These are phyloP conservation scores for Urosaurus nigricauda DNA, from an alignment of 2,797 vertebrate genomes.

Conservation along the genomic window DNA sequence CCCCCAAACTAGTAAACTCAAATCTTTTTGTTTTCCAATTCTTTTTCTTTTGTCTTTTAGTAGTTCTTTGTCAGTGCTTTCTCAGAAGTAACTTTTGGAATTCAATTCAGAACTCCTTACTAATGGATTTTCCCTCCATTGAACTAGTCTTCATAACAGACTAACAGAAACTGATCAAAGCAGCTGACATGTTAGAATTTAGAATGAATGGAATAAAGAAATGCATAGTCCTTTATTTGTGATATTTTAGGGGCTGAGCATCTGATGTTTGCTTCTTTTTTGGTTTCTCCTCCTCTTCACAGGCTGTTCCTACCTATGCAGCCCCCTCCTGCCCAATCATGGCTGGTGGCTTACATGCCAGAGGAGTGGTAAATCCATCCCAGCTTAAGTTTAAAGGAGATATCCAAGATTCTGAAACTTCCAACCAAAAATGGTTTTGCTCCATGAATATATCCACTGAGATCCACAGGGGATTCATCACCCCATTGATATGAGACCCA, in stretches of 20 bases:
- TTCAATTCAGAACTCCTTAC: neutral
- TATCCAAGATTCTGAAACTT: too few species aligned
- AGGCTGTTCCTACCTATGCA: neutral
- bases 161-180: neutral
- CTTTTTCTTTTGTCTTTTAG: conserved; percentile 18
- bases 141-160: neutral
- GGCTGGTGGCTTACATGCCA: too few species aligned
- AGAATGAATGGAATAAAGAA: neutral
- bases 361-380: too few species aligned
- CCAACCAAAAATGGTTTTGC: too few species aligned
- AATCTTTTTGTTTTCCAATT: neutral
- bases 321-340: too few species aligned
- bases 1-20: neutral
- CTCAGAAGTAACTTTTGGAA: neutral
- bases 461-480: too few species aligned
- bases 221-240: neutral
- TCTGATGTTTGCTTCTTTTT: neutral
- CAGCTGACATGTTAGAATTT: neutral
- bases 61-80: neutral
- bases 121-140: neutral
- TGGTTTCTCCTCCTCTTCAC: neutral
- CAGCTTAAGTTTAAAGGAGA: too few species aligned
- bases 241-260: neutral
- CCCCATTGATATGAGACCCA: too few species aligned
- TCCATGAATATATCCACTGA: too few species aligned